Percentiles rank a stretch among this genome's conserved stretches.
These are phyloP conservation scores for Scaptomyza pallida DNA, from an alignment of 1,140 invertebrate species.

Conservation along the genomic window DNA sequence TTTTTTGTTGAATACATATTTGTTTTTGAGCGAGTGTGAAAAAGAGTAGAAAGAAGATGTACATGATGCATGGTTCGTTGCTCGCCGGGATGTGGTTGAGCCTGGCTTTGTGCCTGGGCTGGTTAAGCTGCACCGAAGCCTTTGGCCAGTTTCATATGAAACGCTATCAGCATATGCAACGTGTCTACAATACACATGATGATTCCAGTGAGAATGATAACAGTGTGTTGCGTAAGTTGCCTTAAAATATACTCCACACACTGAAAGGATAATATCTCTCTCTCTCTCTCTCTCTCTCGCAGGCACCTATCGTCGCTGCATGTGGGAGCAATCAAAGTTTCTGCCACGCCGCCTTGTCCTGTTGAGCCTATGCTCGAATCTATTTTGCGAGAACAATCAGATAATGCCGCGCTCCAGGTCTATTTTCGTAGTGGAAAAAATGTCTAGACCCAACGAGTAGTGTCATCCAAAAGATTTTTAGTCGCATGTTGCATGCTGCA, in stretches of 20 bases:
- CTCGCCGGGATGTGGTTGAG: conserved; percentile 42
- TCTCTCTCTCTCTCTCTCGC: neutral
- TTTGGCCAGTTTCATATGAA: conserved; percentile 82
- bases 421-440: conserved; percentile 84
- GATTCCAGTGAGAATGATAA: conserved; percentile 72
- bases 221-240: conserved; percentile 68
- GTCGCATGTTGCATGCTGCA: conserved; percentile 37
- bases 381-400: conserved; percentile 83
- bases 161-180: conserved; percentile 68
- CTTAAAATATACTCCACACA: neutral
- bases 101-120: conserved; percentile 35
- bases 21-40: neutral
- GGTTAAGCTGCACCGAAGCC: conserved; percentile 49
- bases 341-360: conserved; percentile 76
- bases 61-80: conserved; percentile 47
- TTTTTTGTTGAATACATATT: too few relatives aligned
- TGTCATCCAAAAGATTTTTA: conserved; percentile 51
- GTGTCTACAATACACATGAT: conserved; percentile 62
- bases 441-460: conserved; percentile 83
- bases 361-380: conserved; percentile 75
- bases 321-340: conserved; percentile 83
- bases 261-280: neutral
- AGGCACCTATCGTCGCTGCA: conserved; percentile 80
- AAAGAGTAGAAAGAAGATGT: conserved; percentile 26
- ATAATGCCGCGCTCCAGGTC: conserved; percentile 81